Evolutionary conservation across 2,113 vertebrate genomes (phyloP).

Genomic region (Gallinago paraguaiae): DNA sequence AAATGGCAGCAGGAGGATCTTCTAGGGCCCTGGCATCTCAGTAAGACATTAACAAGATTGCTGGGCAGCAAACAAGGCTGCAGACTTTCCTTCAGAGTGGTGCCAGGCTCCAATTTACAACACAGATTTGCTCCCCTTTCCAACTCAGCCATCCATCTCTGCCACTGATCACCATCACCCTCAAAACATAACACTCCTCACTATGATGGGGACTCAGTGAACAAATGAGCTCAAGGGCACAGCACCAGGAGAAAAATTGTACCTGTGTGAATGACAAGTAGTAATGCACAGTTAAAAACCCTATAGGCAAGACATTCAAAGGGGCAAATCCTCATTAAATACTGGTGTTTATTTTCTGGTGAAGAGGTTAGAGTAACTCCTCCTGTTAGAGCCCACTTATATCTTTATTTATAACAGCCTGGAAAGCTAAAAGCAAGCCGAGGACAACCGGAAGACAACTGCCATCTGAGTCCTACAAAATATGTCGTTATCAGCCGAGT

Average conservation of each 20-base stretch:
- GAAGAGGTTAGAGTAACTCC: neutral
- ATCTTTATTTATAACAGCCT: neutral
- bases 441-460: neutral
- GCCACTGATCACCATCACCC: neutral
- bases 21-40: neutral
- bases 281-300: neutral
- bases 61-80: neutral
- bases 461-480: fast-evolving
- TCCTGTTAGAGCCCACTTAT: neutral
- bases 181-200: neutral
- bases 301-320: neutral
- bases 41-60: constrained; percentile 55
- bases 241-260: neutral
- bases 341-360: neutral
- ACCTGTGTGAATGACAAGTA: neutral
- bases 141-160: neutral
- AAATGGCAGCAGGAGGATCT: neutral
- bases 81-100: neutral
- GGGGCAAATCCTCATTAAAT: neutral
- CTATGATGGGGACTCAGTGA: fast-evolving
- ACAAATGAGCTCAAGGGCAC: neutral
- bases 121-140: neutral
- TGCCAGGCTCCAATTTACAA: neutral
- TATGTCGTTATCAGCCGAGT: neutral
- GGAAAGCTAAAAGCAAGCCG: neutral